phyloP scores from a whole-genome alignment of 2,113 vertebrate species.

The Malurus alboscapulatus region DNA sequence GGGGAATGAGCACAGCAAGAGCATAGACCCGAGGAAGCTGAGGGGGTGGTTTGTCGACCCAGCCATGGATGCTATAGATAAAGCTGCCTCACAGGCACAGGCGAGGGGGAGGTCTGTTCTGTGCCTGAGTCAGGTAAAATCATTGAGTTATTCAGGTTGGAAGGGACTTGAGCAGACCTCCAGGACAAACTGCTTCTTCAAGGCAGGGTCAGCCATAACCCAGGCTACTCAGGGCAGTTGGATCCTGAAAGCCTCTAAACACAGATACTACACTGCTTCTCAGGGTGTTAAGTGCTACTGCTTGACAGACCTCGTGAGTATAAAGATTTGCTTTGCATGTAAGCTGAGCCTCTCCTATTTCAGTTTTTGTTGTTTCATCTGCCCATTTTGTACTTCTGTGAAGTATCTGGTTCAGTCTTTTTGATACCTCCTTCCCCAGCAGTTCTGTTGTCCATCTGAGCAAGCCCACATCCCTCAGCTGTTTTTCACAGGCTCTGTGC shows the following conservation, averaged over 20 bases:
- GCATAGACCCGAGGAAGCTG: background rate
- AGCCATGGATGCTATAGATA: background rate
- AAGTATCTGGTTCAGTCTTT: background rate
- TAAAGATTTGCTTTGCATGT: fast-evolving
- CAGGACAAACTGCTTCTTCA: background rate
- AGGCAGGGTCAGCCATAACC: background rate
- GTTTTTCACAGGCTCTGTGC: background rate
- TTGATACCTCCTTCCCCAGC: background rate
- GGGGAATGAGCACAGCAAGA: background rate
- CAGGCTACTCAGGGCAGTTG: background rate
- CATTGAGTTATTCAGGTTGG: background rate
- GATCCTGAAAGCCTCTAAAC: background rate
- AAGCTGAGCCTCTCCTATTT: background rate
- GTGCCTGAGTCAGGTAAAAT: too few relatives aligned
- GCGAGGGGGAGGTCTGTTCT: background rate
- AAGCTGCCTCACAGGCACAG: background rate
- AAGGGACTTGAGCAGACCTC: background rate
- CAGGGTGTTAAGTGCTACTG: background rate
- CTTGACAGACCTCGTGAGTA: fast-evolving
- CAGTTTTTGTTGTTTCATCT: background rate
- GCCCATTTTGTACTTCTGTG: fast-evolving
- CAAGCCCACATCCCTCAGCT: background rate
- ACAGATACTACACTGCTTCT: fast-evolving
- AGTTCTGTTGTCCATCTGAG: background rate
- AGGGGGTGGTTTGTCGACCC: fast-evolving